Base-by-base conservation (phyloP, 2,113 vertebrate species). In the Theropithecus gelada region DNA sequence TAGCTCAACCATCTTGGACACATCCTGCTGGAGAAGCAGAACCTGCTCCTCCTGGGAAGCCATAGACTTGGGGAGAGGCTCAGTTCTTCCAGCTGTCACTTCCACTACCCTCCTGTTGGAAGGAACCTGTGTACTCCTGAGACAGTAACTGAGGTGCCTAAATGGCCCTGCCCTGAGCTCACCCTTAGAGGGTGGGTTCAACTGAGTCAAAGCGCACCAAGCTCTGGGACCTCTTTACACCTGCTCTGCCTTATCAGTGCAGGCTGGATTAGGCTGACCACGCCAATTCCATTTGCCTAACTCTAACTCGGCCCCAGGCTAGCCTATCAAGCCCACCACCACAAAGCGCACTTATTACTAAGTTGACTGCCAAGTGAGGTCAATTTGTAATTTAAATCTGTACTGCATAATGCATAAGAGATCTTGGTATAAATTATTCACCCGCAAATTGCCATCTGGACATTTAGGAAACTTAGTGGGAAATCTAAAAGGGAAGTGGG, bases 341-440 rank as follows among this genome's bases (percentile, higher is more conserved):
- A 66, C 45, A 1, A 93, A 90, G 81, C 92, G 93, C 48, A 88
- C 92, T 75, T 90, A 97, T 93, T 94, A 95, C 80, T 64, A 95
- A 96, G 84, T 84, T 97, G 83, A 94, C 87, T 93, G 92, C 96
- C 97, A 96, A 93, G 43, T 1, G 43, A 97, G 80, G 83, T 94
- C 87, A 95, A 97, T 97, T 92, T 95, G 96, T 98, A 97, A 98
- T 97, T 97, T 94, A 97, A 92, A 95, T 87, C 76, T 87, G 35
- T 17, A 84, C 70, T 96, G 95, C 86, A 97, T 98, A 97, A 97
- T 98, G 95, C 84, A 96, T 97, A 96, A 97, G 88, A 88, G 92
- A 72, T 78, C 93, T 61, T 20, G 23, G 93, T 93, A 97, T 98
- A 97, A 98, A 98, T 97, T 97, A 98, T 97, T 97, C 88, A 97